Percentiles rank a stretch among this genome's conserved stretches.
phyloP scores from a whole-genome alignment of 2,888 invertebrate genomes.

The Drosophila aldrichi region DNA sequence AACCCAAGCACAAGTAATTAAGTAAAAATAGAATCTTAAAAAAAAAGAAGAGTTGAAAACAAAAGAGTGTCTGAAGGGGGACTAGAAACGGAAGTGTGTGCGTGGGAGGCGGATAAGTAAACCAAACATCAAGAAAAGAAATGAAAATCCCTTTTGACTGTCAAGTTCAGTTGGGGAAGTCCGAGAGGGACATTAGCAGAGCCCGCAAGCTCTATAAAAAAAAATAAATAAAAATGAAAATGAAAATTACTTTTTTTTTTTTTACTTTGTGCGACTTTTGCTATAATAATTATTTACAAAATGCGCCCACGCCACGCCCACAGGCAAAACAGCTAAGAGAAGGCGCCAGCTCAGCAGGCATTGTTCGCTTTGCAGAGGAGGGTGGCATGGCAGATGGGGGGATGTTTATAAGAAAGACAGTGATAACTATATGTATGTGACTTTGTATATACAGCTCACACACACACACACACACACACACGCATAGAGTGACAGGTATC shows the following conservation, averaged over 20 bases:
- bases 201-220: slow-evolving; percentile 33
- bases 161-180: slow-evolving; percentile 65
- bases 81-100: slow-evolving; percentile 59
- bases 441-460: background rate
- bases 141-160: slow-evolving; percentile 75
- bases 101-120: slow-evolving; percentile 18
- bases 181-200: slow-evolving; percentile 23
- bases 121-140: slow-evolving; percentile 41
- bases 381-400: background rate
- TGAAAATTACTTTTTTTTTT: slow-evolving; percentile 45
- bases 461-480: slow-evolving; percentile 4
- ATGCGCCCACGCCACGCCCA: slow-evolving; percentile 51
- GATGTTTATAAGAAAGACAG: background rate
- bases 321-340: slow-evolving; percentile 4
- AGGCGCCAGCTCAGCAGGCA: slow-evolving; percentile 12
- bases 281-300: slow-evolving; percentile 69
- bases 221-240: slow-evolving; percentile 9
- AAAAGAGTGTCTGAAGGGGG: slow-evolving; percentile 4
- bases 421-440: background rate
- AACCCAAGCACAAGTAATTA: slow-evolving; percentile 67
- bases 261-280: slow-evolving; percentile 48
- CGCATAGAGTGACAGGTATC: slow-evolving; percentile 59
- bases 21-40: slow-evolving; percentile 60
- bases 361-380: slow-evolving; percentile 32
- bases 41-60: slow-evolving; percentile 36